Evolutionary conservation across 2,113 vertebrate genomes (phyloP).

Genomic region (Abramis brama): DNA sequence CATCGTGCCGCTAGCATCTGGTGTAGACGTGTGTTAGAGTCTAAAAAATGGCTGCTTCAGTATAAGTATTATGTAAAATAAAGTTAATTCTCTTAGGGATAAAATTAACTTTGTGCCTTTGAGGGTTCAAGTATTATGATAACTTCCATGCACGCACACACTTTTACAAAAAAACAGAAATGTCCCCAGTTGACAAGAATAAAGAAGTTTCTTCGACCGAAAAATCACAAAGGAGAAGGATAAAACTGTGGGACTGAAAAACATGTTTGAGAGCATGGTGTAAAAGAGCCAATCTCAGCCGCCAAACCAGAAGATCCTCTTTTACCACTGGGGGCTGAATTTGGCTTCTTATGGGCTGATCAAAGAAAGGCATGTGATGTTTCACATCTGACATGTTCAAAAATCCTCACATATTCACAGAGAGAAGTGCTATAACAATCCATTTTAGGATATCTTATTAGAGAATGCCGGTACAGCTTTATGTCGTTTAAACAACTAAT

Average conservation of each 20-base stretch:
- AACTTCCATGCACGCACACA: not conserved
- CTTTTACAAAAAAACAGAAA: slow-evolving; percentile 5
- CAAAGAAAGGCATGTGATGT: not conserved
- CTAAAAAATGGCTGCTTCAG: too few species aligned
- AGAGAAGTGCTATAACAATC: not conserved
- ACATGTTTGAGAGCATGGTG: not conserved
- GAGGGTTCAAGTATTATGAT: not conserved
- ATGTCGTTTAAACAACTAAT: not conserved
- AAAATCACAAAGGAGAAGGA: not conserved
- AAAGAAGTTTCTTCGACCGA: not conserved
- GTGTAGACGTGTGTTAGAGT: too few species aligned
- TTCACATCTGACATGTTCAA: not conserved
- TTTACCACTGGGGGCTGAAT: not conserved
- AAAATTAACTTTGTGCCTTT: not conserved
- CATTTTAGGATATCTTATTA: not conserved
- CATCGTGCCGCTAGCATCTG: too few species aligned
- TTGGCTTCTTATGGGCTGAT: not conserved
- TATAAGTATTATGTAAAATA: not conserved
- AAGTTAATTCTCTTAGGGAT: not conserved
- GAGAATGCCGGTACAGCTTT: not conserved
- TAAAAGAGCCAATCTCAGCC: not conserved
- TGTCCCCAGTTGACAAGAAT: slow-evolving; percentile 1
- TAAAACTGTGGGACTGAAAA: not conserved
- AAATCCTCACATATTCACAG: not conserved
- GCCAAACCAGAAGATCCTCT: not conserved